A percentile compares a stretch with the other conserved stretches of the same genome.
phyloP scores from a whole-genome alignment of 2,888 invertebrate species.

The Macaria liturata region DNA sequence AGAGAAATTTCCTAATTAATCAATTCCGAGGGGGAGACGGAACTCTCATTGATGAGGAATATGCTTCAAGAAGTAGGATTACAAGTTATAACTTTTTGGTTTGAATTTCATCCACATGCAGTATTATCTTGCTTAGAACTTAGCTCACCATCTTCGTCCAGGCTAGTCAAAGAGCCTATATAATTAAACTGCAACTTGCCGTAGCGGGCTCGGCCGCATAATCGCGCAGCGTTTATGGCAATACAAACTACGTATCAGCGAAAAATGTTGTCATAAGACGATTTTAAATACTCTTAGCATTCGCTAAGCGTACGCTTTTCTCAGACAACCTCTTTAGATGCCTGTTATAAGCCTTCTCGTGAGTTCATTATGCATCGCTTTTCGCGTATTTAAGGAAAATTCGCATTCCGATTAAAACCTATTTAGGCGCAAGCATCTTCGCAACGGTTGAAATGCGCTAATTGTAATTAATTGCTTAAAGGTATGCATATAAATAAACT shows the following conservation, averaged over 20 bases:
- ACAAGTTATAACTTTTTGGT: too few species aligned
- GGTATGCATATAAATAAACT: slow-evolving; percentile 21
- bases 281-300: slow-evolving; percentile 67
- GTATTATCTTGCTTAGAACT: too few species aligned
- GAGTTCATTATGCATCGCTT: slow-evolving; percentile 12
- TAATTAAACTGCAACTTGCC: slow-evolving; percentile 74
- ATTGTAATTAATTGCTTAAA: slow-evolving; percentile 30
- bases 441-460: slow-evolving; percentile 24
- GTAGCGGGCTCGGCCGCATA: slow-evolving; percentile 71
- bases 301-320: slow-evolving; percentile 44
- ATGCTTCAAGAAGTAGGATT: too few species aligned
- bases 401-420: slow-evolving; percentile 24
- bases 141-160: slow-evolving; percentile 56
- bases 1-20: too few species aligned
- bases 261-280: slow-evolving; percentile 77
- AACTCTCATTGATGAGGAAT: too few species aligned
- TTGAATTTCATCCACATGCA: too few species aligned
- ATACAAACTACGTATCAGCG: slow-evolving; percentile 63
- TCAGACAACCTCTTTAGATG: slow-evolving; percentile 9
- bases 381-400: slow-evolving; percentile 16
- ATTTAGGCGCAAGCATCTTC: slow-evolving; percentile 36
- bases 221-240: slow-evolving; percentile 70
- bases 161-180: slow-evolving; percentile 63
- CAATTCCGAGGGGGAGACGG: too few species aligned
- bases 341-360: neutral